These are phyloP conservation scores for Ectobius pallidus DNA, from an alignment of 2,888 invertebrate species.

Conservation along the genomic window DNA sequence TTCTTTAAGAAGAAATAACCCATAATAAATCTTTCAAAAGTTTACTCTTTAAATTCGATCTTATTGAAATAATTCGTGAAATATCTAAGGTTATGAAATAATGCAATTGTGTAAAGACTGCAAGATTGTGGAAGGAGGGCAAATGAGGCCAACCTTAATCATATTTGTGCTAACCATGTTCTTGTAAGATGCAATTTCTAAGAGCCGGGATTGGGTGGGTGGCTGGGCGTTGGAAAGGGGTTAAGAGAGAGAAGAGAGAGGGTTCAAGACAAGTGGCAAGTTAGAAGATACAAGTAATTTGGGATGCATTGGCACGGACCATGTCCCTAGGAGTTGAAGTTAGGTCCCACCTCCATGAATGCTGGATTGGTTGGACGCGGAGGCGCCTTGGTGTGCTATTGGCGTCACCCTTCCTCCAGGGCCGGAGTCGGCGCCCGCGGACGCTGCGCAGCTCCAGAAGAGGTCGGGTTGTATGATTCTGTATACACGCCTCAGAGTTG, in stretches of 20 bases:
- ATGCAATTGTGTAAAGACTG: neutral
- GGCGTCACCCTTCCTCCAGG: too few relatives aligned
- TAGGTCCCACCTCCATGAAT: conserved; percentile 4
- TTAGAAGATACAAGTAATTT: conserved; percentile 22
- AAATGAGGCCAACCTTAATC: conserved; percentile 2
- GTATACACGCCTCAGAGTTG: conserved; percentile 18
- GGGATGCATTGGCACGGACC: conserved; percentile 15
- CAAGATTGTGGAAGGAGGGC: neutral
- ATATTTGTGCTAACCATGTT: conserved; percentile 16
- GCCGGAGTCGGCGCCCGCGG: conserved; percentile 14
- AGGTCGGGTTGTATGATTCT: neutral
- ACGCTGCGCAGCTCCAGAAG: neutral
- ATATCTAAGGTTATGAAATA: neutral
- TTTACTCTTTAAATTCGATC: too few relatives aligned
- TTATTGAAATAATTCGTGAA: too few relatives aligned
- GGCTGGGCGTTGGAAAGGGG: too few relatives aligned
- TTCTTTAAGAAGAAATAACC: too few relatives aligned
- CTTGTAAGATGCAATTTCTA: conserved; percentile 11
- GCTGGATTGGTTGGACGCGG: conserved; percentile 1
- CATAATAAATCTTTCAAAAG: too few relatives aligned
- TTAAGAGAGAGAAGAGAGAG: too few relatives aligned
- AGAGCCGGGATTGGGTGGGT: neutral
- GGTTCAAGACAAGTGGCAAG: neutral
- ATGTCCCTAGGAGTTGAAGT: neutral
- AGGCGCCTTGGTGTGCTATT: conserved; percentile 15